These are phyloP conservation scores for Bathynomus jamesi DNA, from an alignment of 1,140 invertebrate genomes.

Conservation along the genomic window DNA sequence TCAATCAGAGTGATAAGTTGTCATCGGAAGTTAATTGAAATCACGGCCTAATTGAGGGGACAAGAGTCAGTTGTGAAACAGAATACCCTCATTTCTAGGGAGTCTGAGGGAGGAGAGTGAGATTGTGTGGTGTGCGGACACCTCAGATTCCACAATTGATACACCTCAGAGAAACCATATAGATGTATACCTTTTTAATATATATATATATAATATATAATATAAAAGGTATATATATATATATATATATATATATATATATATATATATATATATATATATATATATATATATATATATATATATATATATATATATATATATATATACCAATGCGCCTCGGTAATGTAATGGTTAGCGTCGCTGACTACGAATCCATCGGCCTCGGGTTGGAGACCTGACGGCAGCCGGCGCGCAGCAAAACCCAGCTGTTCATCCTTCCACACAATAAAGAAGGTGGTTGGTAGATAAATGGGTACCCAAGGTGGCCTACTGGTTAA, in stretches of 20 bases:
- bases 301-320: not conserved
- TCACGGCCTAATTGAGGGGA: not conserved
- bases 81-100: not conserved
- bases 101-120: not conserved
- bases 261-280: slow-evolving; percentile 2
- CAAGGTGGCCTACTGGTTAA: too few relatives aligned
- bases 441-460: too few relatives aligned
- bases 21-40: not conserved
- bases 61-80: too few relatives aligned
- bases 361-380: too few relatives aligned
- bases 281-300: slow-evolving; percentile 2
- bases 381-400: too few relatives aligned
- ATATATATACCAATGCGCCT: too few relatives aligned
- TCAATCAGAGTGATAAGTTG: too few relatives aligned
- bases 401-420: too few relatives aligned
- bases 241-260: too few relatives aligned
- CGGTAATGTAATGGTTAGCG: too few relatives aligned
- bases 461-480: too few relatives aligned
- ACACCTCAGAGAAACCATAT: not conserved
- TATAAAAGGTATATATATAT: not conserved
- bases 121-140: not conserved
- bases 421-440: too few relatives aligned
- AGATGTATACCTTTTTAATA: not conserved
- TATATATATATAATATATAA: not conserved
- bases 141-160: not conserved